A percentile compares a stretch with the other conserved stretches of the same genome.
These are phyloP conservation scores for Agrypnus murinus DNA, from an alignment of 2,888 invertebrate species.

Conservation along the genomic window DNA sequence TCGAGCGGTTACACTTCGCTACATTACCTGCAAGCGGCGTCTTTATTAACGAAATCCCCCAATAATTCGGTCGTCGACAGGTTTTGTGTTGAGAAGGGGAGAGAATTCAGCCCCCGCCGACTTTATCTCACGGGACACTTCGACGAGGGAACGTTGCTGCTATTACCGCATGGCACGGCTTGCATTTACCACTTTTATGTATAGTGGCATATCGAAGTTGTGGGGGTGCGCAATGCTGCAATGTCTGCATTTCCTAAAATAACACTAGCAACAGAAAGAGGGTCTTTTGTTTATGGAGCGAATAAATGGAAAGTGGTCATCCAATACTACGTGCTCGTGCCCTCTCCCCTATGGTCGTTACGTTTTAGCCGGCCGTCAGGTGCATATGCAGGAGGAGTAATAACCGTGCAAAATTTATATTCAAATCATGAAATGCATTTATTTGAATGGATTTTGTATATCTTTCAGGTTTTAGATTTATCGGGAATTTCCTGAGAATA, in stretches of 20 bases:
- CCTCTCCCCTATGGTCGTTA: not conserved
- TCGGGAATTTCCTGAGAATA: too few relatives aligned
- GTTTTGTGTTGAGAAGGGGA: conserved; percentile 9
- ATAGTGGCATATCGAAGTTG: not conserved
- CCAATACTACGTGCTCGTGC: conserved; percentile 5
- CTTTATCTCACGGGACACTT: conserved; percentile 25
- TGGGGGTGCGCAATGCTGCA: conserved; percentile 20
- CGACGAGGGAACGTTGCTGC: conserved; percentile 2
- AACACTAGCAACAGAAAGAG: not conserved
- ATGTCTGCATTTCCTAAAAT: conserved; percentile 35
- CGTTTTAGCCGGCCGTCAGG: conserved; percentile 20
- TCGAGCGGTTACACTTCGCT: not conserved
- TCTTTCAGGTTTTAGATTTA: too few relatives aligned
- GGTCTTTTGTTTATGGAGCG: conserved; percentile 27
- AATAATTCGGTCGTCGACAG: conserved; percentile 8
- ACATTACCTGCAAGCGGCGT: conserved; percentile 24
- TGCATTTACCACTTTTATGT: conserved; percentile 29
- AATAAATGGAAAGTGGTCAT: conserved; percentile 30
- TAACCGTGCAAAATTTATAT: conserved; percentile 4
- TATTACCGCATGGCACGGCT: conserved; percentile 29
- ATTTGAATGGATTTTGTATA: not conserved
- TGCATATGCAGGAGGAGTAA: conserved; percentile 12
- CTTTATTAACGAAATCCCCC: conserved; percentile 30
- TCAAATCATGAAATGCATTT: conserved; percentile 8
- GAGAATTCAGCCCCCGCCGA: not conserved